Evolutionary conservation across 1,140 invertebrate species (phyloP).

Genomic region (Cydia pomonella): DNA sequence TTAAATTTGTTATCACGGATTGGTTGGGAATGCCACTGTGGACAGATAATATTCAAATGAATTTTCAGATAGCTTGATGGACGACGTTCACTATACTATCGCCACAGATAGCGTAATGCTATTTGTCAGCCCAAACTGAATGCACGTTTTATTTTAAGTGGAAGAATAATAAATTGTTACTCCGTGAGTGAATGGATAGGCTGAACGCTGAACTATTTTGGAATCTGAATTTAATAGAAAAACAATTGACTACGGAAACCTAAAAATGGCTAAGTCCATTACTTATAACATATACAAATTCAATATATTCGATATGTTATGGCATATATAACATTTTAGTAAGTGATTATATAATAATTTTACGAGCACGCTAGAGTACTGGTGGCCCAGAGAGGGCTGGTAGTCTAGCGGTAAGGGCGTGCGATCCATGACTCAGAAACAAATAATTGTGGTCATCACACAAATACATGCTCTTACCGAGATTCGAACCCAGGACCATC

Average conservation of each 20-base stretch:
- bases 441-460: no score
- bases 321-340: no score
- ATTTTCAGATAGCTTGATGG: constrained; percentile 35
- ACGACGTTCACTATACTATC: constrained; percentile 32
- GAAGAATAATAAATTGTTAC: neutral
- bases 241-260: neutral
- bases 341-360: no score
- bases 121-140: constrained; percentile 21
- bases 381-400: no score
- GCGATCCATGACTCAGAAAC: no score
- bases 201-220: neutral
- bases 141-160: constrained; percentile 26
- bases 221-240: neutral
- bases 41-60: constrained; percentile 42
- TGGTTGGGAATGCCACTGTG: constrained; percentile 12
- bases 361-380: no score
- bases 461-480: no score
- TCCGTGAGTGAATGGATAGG: neutral
- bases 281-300: no score
- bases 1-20: neutral
- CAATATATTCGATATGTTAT: no score
- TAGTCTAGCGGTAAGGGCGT: no score
- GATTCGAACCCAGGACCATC: no score
- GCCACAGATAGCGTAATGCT: constrained; percentile 20
- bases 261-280: no score